These are phyloP conservation scores for Drosophila austrosaltans DNA, from an alignment of 2,888 invertebrate genomes.

Conservation along the genomic window DNA sequence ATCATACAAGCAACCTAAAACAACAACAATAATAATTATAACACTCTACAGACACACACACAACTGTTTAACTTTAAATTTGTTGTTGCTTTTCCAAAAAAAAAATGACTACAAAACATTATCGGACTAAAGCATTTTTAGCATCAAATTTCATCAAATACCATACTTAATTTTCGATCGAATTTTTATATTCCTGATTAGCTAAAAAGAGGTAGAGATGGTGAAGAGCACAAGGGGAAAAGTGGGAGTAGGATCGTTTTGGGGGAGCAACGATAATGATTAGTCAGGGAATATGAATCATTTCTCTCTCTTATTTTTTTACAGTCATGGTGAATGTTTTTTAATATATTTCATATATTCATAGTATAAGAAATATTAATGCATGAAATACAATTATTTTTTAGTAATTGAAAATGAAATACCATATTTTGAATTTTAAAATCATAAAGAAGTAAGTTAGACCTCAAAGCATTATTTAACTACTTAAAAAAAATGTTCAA, in stretches of 20 bases:
- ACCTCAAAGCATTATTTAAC: no score
- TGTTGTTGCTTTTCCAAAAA: slow-evolving; percentile 50
- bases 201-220: background rate
- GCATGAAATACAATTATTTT: background rate
- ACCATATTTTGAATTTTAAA: no score
- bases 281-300: slow-evolving; percentile 10
- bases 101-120: slow-evolving; percentile 71
- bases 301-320: background rate
- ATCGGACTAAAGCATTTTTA: slow-evolving; percentile 48
- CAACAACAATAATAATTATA: slow-evolving; percentile 37
- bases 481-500: no score
- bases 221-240: background rate
- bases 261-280: background rate
- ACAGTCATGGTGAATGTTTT: background rate
- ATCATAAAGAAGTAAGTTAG: no score
- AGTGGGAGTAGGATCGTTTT: background rate
- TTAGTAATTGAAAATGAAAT: background rate
- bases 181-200: slow-evolving; percentile 30
- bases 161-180: slow-evolving; percentile 21
- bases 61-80: slow-evolving; percentile 61
- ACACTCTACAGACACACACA: slow-evolving; percentile 39
- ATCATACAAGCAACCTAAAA: slow-evolving; percentile 64
- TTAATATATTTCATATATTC: background rate
- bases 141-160: slow-evolving; percentile 65
- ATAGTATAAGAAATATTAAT: background rate